A percentile compares a stretch with the other conserved stretches of the same genome.
Evolutionary conservation across 1,140 invertebrate genomes (phyloP).

Genomic region (Ips nitidus): DNA sequence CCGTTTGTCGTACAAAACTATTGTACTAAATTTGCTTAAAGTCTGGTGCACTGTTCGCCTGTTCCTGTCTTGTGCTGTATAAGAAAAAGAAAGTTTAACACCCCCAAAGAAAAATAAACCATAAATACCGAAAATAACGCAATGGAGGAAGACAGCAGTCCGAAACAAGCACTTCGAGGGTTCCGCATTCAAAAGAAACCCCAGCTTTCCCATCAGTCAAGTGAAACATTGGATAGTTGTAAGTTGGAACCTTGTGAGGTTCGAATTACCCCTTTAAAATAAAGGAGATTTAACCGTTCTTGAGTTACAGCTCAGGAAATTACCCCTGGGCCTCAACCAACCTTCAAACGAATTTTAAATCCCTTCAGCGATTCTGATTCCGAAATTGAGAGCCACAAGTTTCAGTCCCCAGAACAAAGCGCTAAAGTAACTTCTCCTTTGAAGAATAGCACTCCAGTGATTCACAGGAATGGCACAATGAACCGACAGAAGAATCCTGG

Average conservation of each 20-base stretch:
- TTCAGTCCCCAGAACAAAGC: constrained; percentile 6
- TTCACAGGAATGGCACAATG: background rate
- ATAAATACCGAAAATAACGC: background rate
- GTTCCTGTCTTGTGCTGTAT: background rate
- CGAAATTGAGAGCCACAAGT: constrained; percentile 40
- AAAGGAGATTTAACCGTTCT: constrained; percentile 3
- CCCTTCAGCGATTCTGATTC: constrained; percentile 48
- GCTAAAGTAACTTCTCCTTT: constrained; percentile 7
- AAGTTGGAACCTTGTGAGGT: constrained; percentile 27
- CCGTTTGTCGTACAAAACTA: too few species aligned
- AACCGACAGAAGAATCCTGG: constrained; percentile 40
- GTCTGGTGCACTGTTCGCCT: too few species aligned
- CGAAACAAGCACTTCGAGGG: constrained; percentile 42
- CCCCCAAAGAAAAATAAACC: background rate
- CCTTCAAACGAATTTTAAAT: constrained; percentile 37
- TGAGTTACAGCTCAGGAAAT: constrained; percentile 23
- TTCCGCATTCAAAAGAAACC: constrained; percentile 48
- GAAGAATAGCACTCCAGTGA: background rate
- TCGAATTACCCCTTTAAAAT: constrained; percentile 2
- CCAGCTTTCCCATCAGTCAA: constrained; percentile 36
- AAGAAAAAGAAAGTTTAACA: background rate
- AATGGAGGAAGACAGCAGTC: constrained; percentile 42
- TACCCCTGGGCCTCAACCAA: background rate
- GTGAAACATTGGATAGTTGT: constrained; percentile 37
- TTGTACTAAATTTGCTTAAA: too few species aligned